Percentiles rank a stretch among this genome's conserved stretches.
phyloP scores from a whole-genome alignment of 2,888 invertebrate genomes.

The Yponomeuta plumbellus region DNA sequence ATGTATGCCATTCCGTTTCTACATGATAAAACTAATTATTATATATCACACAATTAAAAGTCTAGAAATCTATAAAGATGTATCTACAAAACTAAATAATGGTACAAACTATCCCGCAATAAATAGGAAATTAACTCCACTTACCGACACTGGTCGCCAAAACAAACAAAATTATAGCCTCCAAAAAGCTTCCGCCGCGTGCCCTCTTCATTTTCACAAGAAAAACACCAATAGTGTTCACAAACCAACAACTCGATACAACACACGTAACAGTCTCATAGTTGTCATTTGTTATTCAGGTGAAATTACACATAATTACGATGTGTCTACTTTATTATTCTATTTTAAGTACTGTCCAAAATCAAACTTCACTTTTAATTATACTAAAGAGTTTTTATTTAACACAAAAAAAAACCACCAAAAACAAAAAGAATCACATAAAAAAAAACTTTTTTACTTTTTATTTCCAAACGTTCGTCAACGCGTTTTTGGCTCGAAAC shows the following conservation, averaged over 20 bases:
- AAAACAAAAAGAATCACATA: background rate
- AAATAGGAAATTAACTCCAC: constrained; percentile 27
- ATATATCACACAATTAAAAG: too few species aligned
- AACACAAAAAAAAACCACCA: too few species aligned
- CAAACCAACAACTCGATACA: background rate
- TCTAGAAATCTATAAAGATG: too few species aligned
- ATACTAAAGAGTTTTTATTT: background rate
- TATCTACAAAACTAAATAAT: too few species aligned
- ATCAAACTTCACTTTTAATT: constrained; percentile 1
- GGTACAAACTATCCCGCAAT: too few species aligned
- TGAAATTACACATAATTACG: background rate
- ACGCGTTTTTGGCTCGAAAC: constrained; percentile 6
- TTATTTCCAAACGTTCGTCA: background rate
- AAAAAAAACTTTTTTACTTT: background rate
- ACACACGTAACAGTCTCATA: background rate
- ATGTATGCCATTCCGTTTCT: too few species aligned
- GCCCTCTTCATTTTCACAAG: constrained; percentile 46
- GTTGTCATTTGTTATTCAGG: constrained; percentile 7
- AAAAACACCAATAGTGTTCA: background rate
- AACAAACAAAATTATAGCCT: constrained; percentile 45
- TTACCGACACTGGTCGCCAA: constrained; percentile 48
- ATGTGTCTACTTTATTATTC: background rate
- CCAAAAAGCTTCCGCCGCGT: constrained; percentile 46
- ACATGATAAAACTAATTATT: too few species aligned
- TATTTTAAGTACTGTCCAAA: background rate